Conservation (phyloP, 2,797 vertebrate species). For the Urophycis tenuis region DNA sequence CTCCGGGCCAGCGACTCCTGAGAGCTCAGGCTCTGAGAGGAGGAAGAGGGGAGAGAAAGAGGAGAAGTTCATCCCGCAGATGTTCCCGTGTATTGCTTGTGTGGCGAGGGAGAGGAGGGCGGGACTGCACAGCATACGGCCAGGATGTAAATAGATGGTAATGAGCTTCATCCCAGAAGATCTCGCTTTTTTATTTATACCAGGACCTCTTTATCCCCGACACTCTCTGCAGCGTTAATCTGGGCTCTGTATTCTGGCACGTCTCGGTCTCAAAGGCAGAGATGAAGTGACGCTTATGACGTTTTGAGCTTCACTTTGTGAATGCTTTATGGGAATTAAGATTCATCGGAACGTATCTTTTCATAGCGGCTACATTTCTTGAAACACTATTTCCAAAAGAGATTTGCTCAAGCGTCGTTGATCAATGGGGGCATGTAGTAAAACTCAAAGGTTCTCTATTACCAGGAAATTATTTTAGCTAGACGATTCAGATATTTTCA, state of each 20-base stretch:
- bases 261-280: neutral
- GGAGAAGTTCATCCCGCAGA: neutral
- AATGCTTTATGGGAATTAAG: neutral
- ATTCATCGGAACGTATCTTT: neutral
- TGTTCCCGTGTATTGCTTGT: neutral
- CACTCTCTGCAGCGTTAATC: neutral
- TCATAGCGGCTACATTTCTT: neutral
- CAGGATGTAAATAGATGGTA: neutral
- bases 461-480: neutral
- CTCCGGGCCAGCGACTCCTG: conserved; percentile 58
- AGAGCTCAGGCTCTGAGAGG: conserved; percentile 67
- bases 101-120: neutral
- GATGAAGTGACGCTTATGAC: neutral
- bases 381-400: neutral
- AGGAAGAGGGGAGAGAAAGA: neutral
- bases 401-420: neutral
- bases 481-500: neutral
- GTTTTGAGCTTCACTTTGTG: neutral
- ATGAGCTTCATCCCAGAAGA: neutral
- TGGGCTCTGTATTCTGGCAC: neutral
- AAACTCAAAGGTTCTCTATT: neutral
- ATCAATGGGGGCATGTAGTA: neutral
- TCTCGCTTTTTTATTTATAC: neutral
- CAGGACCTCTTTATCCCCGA: neutral
- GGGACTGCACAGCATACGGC: neutral